Conservation (phyloP, 2,113 vertebrate species). For the Telmatochromis brichardi region DNA sequence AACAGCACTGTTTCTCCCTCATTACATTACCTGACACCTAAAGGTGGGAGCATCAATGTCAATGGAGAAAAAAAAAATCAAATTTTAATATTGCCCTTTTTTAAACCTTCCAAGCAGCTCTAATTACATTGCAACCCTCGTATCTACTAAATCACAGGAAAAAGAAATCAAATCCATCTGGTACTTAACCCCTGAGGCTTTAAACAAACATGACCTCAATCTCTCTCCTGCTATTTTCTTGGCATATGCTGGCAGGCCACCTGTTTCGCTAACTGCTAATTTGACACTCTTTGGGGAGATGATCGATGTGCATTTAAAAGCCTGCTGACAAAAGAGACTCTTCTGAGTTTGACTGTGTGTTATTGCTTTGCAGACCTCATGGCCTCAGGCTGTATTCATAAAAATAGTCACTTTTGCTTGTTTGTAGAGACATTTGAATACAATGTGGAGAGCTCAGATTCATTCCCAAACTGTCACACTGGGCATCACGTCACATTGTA, state of each 20-base stretch:
- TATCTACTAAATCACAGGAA: background rate
- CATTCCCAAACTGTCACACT: background rate
- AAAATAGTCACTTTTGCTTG: background rate
- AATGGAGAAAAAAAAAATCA: background rate
- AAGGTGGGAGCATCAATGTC: background rate
- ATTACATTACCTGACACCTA: background rate
- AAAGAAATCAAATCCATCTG: slow-evolving; percentile 38
- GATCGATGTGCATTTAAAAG: slow-evolving; percentile 50
- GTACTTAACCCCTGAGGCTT: slow-evolving; percentile 36
- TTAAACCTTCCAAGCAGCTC: background rate
- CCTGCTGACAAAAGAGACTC: slow-evolving; percentile 21
- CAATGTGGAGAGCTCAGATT: background rate
- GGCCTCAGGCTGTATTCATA: slow-evolving; percentile 18
- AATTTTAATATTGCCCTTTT: background rate
- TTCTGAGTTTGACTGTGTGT: background rate
- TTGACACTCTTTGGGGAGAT: slow-evolving; percentile 53
- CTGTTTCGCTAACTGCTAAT: slow-evolving; percentile 55
- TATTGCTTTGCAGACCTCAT: slow-evolving; percentile 10
- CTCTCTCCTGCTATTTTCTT: slow-evolving; percentile 35
- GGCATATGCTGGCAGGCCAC: slow-evolving; percentile 47
- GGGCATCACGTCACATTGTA: background rate
- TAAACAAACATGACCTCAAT: slow-evolving; percentile 64
- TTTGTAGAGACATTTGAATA: slow-evolving; percentile 2
- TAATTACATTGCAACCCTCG: slow-evolving; percentile 12
- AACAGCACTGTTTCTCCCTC: background rate